phyloP scores from a whole-genome alignment of 2,113 vertebrate genomes.

The Axis porcinus region DNA sequence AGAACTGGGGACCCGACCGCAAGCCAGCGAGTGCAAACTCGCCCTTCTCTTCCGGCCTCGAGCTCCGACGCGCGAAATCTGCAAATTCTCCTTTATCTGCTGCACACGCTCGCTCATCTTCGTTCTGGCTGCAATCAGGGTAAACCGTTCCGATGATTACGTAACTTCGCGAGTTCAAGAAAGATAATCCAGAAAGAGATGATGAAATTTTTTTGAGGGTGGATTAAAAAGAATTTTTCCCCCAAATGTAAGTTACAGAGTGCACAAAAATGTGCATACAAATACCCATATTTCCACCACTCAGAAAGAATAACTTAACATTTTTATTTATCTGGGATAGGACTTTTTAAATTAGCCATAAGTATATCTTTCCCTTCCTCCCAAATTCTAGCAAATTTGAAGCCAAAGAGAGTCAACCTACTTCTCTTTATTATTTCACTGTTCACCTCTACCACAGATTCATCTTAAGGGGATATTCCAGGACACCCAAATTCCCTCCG shows the following conservation, averaged over 20 bases:
- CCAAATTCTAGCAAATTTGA: background rate
- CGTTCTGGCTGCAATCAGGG: background rate
- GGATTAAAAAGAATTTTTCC: background rate
- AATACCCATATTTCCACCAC: background rate
- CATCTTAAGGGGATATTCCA: background rate
- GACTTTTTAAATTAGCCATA: background rate
- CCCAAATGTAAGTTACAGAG: background rate
- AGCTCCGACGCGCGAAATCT: conserved; percentile 43
- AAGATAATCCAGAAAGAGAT: background rate
- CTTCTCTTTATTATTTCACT: background rate
- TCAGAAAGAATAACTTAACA: background rate
- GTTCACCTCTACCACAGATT: background rate
- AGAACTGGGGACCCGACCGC: background rate
- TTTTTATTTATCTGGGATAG: background rate
- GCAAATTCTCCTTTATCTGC: conserved; percentile 18
- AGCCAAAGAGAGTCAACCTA: background rate
- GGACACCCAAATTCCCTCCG: background rate
- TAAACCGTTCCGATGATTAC: conserved; percentile 28
- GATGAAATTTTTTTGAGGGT: background rate
- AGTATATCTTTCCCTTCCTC: background rate
- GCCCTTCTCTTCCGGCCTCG: background rate
- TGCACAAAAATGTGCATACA: background rate
- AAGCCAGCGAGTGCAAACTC: background rate
- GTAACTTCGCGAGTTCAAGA: conserved; percentile 31
- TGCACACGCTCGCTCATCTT: background rate